Evolutionary conservation across 2,113 vertebrate species (phyloP), one percentile per base, ranked within the genome.

Genomic region (Mirza zaza): DNA sequence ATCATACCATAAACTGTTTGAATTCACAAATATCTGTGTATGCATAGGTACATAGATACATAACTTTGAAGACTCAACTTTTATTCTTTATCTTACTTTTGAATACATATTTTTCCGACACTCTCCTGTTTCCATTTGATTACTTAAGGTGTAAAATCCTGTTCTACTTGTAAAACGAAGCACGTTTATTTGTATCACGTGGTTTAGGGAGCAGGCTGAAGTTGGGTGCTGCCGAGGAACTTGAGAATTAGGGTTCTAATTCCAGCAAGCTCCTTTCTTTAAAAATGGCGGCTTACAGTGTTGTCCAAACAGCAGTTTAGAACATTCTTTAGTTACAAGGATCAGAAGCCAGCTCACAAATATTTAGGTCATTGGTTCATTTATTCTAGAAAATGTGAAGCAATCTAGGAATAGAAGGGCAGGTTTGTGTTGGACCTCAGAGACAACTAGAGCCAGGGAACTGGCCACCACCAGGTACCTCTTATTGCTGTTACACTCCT

Each of bases 1-100:
- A 27, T 61, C 6, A n/a, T 61, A 77, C 13, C 29, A 55, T 23
- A 81, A 61, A 48, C 25, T 48, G 27, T 57, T 52, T 29, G 34
- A 92, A 73, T 83, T 6, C 21, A 71, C 52, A 59, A 67, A 23
- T 68, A 71, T 9, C 61, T 34, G 3, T 25, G 1, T 5, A 21
- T 79, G 6, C 32, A 18, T 68, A 10, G 2, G 32, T 27, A n/a
- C 8, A 42, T 29, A 63, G 34, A 79, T 5, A 32, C 3, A 21
- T 34, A 2, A 45, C 59, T 90, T 80, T 68, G 23, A 63, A 80
- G 50, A 32, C 32, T 57, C 59, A 70, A 68, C 8, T 10, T 87
- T 34, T 80, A 59, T 10, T 27, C 2, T 87, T 79, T 63, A 34
- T 75, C 12, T 71, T 32, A 73, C 48, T 76, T 94, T 90, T 94